Evolutionary conservation across 1,140 invertebrate genomes (phyloP), one percentile per base, ranked within the genome.

Genomic region (Rhynchophorus ferrugineus): DNA sequence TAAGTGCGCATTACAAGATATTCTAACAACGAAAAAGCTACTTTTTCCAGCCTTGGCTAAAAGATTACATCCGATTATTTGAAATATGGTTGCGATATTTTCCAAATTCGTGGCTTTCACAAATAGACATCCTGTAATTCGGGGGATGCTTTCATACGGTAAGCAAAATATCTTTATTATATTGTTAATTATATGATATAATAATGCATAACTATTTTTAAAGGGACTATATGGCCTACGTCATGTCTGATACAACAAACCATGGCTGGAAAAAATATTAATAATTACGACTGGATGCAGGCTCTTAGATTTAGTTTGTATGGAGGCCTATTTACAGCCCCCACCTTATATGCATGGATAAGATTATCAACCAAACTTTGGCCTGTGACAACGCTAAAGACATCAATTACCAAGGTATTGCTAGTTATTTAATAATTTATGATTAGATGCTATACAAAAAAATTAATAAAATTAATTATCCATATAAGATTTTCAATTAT

Each of bases 111-210:
- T 50, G 14, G 59, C 61, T 11, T 65, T 71, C 48, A 61, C 63
- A 5, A 67, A 57, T 21, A 57, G 68, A 59, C 70, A 77, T 51
- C 76, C 81, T 7, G 65, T 87, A 3, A 67, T 77, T 3, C 65
- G 79, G 36, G 87, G 87, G 3, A 85, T 87, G 77, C 68, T 79
- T 1, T 82, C 83, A 0, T 90, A 90, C 59, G 75, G 78, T 0
- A 60, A 84, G 0, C 80, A 85, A 44, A 14, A 61, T 64, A 6
- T 73, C 71, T n/a, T 2, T 36, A 47, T 3, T 6, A 37, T 2
- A 9, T 47, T n/a, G n/a, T n/a, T n/a, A 33, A n/a, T 33, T 7
- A 7, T 33, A n/a, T 7, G 29, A 33, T 33, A 33, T 33, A 33
- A 7, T 7, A 33, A 33, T n/a, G n/a, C 29, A 33, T n/a, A n/a